Evolutionary conservation across 2,888 invertebrate genomes (phyloP).

Genomic region (Heliconius erato): DNA sequence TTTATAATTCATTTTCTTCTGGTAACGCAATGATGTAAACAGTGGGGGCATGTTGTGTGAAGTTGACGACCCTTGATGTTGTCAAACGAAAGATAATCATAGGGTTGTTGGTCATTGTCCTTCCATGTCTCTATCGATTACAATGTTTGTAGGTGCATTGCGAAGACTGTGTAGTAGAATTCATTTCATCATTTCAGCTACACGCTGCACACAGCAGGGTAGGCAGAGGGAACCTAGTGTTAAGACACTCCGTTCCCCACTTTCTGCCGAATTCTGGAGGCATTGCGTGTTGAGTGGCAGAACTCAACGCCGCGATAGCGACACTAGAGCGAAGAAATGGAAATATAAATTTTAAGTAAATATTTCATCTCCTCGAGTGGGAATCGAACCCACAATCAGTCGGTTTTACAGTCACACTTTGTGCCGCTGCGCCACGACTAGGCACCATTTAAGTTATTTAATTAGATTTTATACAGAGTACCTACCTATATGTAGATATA

Average conservation of each 20-base stretch:
- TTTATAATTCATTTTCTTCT: constrained; percentile 27
- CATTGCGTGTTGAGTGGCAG: no score
- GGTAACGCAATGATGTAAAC: constrained; percentile 38
- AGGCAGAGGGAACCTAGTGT: no score
- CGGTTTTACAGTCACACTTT: no score
- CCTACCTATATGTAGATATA: neutral
- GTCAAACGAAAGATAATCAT: constrained; percentile 64
- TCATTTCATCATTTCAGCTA: neutral
- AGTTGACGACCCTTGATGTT: constrained; percentile 59
- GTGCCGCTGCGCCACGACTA: no score
- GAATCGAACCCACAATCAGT: no score
- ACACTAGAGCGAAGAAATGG: no score
- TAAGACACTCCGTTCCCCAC: no score
- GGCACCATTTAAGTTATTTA: neutral
- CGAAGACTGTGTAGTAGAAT: neutral
- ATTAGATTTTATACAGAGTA: neutral
- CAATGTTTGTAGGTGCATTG: constrained; percentile 30
- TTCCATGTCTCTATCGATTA: constrained; percentile 60
- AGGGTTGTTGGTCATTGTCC: constrained; percentile 77
- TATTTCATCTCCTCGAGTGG: no score
- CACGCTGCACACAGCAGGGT: no score
- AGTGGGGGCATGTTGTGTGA: constrained; percentile 19
- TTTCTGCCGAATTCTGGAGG: no score
- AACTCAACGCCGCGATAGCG: no score
- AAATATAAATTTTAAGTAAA: no score